Conservation (phyloP, 2,113 vertebrate species). For the Axis porcinus region DNA sequence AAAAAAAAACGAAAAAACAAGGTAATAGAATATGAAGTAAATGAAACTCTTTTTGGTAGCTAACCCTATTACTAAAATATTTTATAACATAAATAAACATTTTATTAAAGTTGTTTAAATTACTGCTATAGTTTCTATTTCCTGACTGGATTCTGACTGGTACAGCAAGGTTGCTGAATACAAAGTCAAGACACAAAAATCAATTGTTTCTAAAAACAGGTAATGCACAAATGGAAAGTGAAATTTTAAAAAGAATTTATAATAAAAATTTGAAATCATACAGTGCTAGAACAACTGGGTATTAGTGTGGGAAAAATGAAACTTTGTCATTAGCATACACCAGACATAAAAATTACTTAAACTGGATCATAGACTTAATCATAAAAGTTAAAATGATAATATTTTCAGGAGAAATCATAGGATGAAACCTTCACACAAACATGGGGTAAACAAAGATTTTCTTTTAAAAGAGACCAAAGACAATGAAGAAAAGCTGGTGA, state of each 20-base stretch:
- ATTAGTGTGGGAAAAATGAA: neutral
- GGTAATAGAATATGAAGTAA: neutral
- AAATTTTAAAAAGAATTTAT: neutral
- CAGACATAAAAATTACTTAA: neutral
- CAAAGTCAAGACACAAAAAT: neutral
- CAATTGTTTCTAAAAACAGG: neutral
- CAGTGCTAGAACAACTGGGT: neutral
- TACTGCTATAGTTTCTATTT: neutral
- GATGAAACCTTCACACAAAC: neutral
- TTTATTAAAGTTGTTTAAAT: neutral
- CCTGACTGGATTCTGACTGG: neutral
- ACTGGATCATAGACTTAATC: neutral
- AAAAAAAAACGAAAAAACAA: neutral
- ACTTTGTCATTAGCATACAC: neutral
- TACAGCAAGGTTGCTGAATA: neutral
- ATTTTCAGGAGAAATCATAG: neutral
- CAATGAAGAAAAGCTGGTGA: neutral
- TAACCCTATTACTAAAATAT: neutral
- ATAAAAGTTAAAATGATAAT: neutral
- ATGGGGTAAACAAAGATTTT: neutral
- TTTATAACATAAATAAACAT: neutral
- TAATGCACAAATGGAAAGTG: neutral
- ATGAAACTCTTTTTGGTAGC: neutral
- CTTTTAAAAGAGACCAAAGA: neutral
- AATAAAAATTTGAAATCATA: neutral